A percentile compares a stretch with the other conserved stretches of the same genome.
Evolutionary conservation across 2,888 invertebrate species (phyloP).

Genomic region (Conomelus anceps): DNA sequence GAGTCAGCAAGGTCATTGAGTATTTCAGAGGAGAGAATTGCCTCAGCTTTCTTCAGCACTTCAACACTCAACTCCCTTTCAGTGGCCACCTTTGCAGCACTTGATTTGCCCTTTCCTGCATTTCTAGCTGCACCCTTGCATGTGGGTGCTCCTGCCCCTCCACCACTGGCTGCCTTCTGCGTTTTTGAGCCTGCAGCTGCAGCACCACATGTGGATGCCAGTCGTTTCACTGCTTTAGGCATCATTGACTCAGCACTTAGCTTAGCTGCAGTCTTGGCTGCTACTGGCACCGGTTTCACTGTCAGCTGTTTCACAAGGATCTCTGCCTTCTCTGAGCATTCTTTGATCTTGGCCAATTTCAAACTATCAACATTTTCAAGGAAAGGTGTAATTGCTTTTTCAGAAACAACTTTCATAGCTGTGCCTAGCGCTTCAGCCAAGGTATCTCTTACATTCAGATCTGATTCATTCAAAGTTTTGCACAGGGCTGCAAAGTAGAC

Average conservation of each 20-base stretch:
- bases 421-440: slow-evolving; percentile 92
- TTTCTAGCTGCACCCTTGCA: no score
- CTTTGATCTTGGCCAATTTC: slow-evolving; percentile 91
- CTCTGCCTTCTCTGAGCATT: slow-evolving; percentile 87
- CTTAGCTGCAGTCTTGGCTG: slow-evolving; percentile 39
- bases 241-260: slow-evolving; percentile 44
- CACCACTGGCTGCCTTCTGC: no score
- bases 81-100: slow-evolving; percentile 26
- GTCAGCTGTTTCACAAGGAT: slow-evolving; percentile 58
- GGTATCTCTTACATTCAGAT: slow-evolving; percentile 85
- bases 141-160: no score
- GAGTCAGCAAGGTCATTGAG: slow-evolving; percentile 61
- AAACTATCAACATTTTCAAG: slow-evolving; percentile 81
- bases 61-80: slow-evolving; percentile 66
- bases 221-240: slow-evolving; percentile 49
- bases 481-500: slow-evolving; percentile 67
- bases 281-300: slow-evolving; percentile 51
- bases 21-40: slow-evolving; percentile 57
- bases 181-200: slow-evolving; percentile 37
- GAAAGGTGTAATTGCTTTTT: slow-evolving; percentile 79
- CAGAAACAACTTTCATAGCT: slow-evolving; percentile 86
- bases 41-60: slow-evolving; percentile 64
- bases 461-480: slow-evolving; percentile 71
- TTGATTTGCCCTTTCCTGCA: not conserved
- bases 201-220: no score